Percentiles rank a stretch among this genome's conserved stretches.
These are phyloP conservation scores for Reinhardtius hippoglossoides DNA, from an alignment of 2,113 vertebrate genomes.

Conservation along the genomic window DNA sequence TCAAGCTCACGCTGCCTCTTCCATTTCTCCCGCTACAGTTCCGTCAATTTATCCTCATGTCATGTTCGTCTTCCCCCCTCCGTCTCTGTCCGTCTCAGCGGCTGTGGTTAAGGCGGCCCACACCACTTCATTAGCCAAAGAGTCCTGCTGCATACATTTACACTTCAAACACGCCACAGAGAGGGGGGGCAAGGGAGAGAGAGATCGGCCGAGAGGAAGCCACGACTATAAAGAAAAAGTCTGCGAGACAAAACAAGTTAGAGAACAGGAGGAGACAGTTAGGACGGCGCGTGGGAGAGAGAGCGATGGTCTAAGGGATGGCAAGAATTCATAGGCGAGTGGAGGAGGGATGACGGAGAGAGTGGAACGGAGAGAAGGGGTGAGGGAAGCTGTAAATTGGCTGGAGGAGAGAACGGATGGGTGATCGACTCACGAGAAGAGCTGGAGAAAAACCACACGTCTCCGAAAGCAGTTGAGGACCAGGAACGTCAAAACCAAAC, in stretches of 20 bases:
- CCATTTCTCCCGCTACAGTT: background rate
- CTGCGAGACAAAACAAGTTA: background rate
- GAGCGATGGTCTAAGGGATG: background rate
- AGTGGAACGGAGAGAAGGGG: slow-evolving; percentile 1
- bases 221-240: background rate
- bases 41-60: background rate
- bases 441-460: background rate
- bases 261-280: background rate
- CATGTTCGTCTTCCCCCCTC: background rate
- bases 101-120: slow-evolving; percentile 45
- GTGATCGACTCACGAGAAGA: background rate
- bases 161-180: slow-evolving; percentile 58
- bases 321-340: background rate
- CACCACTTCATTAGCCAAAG: slow-evolving; percentile 60
- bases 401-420: slow-evolving; percentile 7
- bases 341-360: background rate
- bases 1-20: background rate
- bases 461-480: background rate
- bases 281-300: background rate
- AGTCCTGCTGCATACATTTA: slow-evolving; percentile 62
- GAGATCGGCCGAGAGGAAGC: background rate
- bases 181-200: background rate
- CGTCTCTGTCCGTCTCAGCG: background rate
- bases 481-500: background rate
- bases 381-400: slow-evolving; percentile 18